Percentiles rank a stretch among this genome's conserved stretches.
Evolutionary conservation across 2,888 invertebrate species (phyloP).

Genomic region (Drepanosiphum platanoidis): DNA sequence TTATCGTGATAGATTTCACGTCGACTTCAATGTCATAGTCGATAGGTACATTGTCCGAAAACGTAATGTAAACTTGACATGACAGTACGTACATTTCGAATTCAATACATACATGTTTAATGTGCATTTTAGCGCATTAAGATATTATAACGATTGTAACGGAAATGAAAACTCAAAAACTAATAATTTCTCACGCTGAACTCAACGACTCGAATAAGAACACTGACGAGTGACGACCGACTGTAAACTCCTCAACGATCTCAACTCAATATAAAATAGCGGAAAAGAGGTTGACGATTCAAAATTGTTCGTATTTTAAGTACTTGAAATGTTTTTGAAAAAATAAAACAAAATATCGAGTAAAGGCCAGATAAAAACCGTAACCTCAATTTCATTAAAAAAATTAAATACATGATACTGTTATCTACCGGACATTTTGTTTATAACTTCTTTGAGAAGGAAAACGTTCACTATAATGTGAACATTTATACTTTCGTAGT

Average conservation of each 20-base stretch:
- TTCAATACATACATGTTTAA: conserved; percentile 57
- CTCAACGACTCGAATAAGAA: neutral
- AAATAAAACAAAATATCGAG: neutral
- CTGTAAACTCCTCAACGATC: no score
- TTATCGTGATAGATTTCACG: conserved; percentile 48
- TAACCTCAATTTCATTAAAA: conserved; percentile 5
- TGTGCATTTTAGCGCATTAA: conserved; percentile 36
- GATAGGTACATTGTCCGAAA: conserved; percentile 48
- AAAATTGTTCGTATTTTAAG: neutral
- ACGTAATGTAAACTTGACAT: conserved; percentile 57
- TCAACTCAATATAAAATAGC: no score
- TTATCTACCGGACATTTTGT: neutral
- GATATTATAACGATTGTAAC: neutral
- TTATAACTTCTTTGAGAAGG: neutral
- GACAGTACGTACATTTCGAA: conserved; percentile 58
- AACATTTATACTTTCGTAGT: no score
- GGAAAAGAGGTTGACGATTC: neutral
- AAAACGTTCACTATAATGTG: no score
- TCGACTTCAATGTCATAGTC: conserved; percentile 48
- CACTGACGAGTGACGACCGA: no score
- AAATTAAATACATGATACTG: no score
- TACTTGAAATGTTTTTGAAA: neutral
- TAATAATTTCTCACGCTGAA: neutral
- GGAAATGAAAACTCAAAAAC: neutral
- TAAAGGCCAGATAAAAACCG: neutral